Conservation (phyloP, 2,113 vertebrate species). For the Fregata magnificens region DNA sequence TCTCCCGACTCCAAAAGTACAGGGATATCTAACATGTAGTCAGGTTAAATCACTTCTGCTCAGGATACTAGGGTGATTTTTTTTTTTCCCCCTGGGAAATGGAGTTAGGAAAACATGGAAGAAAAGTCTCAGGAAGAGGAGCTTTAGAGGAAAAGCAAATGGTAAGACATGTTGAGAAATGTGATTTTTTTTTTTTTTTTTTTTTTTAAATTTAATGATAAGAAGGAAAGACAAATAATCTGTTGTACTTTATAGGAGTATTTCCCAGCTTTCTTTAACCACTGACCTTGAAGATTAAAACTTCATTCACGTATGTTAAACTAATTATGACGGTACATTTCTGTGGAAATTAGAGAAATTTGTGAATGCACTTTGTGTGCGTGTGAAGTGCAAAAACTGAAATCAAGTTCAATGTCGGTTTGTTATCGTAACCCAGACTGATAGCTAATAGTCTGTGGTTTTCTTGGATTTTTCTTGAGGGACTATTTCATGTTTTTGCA, state of each 20-base stretch:
- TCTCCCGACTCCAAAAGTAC: constrained; percentile 65
- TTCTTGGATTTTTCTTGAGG: neutral
- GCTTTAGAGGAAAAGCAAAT: constrained; percentile 53
- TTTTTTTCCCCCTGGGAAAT: constrained; percentile 52
- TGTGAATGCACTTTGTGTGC: neutral
- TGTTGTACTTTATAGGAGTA: neutral
- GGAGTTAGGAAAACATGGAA: constrained; percentile 71
- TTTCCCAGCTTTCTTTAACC: constrained; percentile 25
- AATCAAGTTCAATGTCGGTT: neutral
- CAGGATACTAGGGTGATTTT: neutral
- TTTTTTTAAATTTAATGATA: neutral
- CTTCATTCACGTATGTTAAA: constrained; percentile 9
- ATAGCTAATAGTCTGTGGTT: neutral
- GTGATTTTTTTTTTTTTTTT: neutral
- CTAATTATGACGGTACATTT: neutral
- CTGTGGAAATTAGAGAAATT: neutral
- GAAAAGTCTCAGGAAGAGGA: constrained; percentile 40
- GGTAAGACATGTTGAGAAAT: constrained; percentile 72
- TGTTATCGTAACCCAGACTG: neutral
- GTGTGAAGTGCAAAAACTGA: neutral
- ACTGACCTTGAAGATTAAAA: constrained; percentile 35
- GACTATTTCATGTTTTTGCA: neutral
- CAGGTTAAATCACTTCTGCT: constrained; percentile 57
- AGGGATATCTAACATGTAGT: constrained; percentile 69
- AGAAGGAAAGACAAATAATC: neutral